Percentiles rank a stretch among this genome's conserved stretches.
Evolutionary conservation across 2,797 vertebrate genomes (phyloP).

Genomic region (Falco rusticolus): DNA sequence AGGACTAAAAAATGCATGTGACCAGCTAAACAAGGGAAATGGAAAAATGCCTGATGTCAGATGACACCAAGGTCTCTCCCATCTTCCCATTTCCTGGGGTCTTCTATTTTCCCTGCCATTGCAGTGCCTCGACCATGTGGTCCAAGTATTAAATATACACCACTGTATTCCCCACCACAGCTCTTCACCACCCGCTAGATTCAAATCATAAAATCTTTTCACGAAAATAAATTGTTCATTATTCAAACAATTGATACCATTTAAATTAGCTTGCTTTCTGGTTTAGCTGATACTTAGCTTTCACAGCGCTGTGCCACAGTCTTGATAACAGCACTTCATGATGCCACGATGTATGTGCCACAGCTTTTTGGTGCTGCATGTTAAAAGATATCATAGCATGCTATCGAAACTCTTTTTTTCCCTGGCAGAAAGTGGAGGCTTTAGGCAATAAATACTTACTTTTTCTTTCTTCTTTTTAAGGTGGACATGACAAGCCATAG

Average conservation of each 20-base stretch:
- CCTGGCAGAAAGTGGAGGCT: not conserved
- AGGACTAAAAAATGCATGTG: not conserved
- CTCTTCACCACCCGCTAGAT: not conserved
- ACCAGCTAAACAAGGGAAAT: not conserved
- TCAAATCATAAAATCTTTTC: not conserved
- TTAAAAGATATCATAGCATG: not conserved
- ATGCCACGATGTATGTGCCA: not conserved
- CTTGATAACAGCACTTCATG: not conserved
- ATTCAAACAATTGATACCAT: not conserved
- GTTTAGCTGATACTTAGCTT: not conserved
- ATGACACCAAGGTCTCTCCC: not conserved
- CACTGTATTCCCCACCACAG: not conserved
- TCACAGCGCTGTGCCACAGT: not conserved
- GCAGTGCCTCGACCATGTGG: rapidly evolving
- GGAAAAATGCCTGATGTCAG: not conserved
- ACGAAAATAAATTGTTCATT: not conserved
- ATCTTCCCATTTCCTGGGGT: not conserved
- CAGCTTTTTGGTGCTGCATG: not conserved
- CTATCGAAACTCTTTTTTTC: not conserved
- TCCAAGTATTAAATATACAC: not conserved
- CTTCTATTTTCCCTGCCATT: not conserved
- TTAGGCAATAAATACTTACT: not conserved
- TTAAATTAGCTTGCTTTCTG: not conserved
- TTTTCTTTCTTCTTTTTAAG: not conserved
- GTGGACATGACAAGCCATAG: not conserved